These are phyloP conservation scores for Serilophus lunatus DNA, from an alignment of 2,113 vertebrate species.

Conservation along the genomic window DNA sequence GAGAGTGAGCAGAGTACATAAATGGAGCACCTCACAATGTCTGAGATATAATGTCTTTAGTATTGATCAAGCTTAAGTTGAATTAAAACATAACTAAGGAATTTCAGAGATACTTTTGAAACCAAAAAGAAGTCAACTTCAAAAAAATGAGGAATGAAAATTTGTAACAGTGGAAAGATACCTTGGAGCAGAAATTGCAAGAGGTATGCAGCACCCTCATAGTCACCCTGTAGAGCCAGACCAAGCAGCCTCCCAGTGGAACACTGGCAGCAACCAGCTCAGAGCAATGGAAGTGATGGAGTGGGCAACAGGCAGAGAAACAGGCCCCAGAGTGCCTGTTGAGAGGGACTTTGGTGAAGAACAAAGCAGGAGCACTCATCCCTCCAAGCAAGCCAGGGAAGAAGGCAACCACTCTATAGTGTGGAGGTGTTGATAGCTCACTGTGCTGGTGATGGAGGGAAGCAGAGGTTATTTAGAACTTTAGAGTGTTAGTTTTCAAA, in stretches of 20 bases:
- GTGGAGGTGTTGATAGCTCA: background rate
- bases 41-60: background rate
- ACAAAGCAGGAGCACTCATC: background rate
- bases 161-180: background rate
- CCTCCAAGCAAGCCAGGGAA: background rate
- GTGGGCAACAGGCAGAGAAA: background rate
- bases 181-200: background rate
- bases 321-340: background rate
- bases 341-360: fast-evolving
- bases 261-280: background rate
- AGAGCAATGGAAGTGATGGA: background rate
- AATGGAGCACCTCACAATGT: background rate
- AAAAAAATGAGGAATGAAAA: background rate
- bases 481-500: background rate
- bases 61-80: background rate
- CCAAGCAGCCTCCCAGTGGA: fast-evolving
- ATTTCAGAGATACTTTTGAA: background rate
- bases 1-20: background rate
- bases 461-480: background rate
- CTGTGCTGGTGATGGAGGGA: fast-evolving
- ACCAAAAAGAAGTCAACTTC: background rate
- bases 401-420: fast-evolving
- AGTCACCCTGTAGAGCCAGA: background rate
- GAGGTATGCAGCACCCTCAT: background rate
- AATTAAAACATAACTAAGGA: background rate